phyloP scores from a whole-genome alignment of 2,888 invertebrate species.

The Gymnocheta viridis region DNA sequence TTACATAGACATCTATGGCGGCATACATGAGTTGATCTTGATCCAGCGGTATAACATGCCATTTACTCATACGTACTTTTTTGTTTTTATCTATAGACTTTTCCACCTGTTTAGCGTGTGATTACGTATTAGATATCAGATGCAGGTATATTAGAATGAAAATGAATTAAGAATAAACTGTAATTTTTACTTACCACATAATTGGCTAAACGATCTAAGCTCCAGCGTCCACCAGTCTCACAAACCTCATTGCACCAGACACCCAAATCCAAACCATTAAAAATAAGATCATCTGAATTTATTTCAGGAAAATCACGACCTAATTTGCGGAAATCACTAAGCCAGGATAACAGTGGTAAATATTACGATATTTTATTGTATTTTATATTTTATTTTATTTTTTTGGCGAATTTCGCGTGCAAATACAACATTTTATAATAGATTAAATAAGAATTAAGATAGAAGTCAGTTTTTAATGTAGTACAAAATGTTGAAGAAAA shows the following conservation, averaged over 20 bases:
- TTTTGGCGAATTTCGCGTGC: too few relatives aligned
- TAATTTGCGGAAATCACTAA: conserved; percentile 85
- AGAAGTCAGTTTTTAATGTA: too few relatives aligned
- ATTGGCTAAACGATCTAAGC: conserved; percentile 84
- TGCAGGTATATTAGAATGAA: neutral
- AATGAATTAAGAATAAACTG: neutral
- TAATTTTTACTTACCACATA: conserved; percentile 82
- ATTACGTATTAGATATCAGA: conserved; percentile 20
- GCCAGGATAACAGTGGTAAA: conserved; percentile 66
- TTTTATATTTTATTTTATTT: too few relatives aligned
- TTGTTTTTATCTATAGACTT: conserved; percentile 84
- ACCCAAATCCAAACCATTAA: conserved; percentile 85
- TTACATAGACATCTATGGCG: conserved; percentile 86
- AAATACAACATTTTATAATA: too few relatives aligned
- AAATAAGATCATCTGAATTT: conserved; percentile 83
- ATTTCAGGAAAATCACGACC: conserved; percentile 85
- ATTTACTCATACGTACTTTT: conserved; percentile 84
- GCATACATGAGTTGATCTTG: conserved; percentile 84
- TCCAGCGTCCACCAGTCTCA: conserved; percentile 84
- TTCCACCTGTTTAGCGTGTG: conserved; percentile 80
- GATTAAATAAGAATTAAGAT: too few relatives aligned
- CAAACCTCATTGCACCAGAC: conserved; percentile 84
- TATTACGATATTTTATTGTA: neutral
- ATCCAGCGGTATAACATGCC: conserved; percentile 84
- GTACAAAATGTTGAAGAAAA: too few relatives aligned